Base-by-base conservation (phyloP, 2,797 vertebrate species). In the Microcaecilia unicolor region DNA sequence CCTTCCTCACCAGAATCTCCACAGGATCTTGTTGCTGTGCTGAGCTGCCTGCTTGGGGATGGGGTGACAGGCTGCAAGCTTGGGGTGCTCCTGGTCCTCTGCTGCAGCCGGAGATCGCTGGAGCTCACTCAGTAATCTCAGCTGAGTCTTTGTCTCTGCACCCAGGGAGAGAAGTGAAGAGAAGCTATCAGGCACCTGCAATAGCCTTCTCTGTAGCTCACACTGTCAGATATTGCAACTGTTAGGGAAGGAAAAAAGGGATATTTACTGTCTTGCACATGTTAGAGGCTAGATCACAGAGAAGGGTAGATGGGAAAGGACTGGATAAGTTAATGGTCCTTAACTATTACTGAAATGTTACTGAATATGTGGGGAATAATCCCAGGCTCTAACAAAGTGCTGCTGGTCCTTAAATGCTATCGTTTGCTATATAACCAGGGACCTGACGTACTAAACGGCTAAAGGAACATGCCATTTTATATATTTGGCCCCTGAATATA, bases 1-100 rank as follows among this genome's bases (percentile, higher is more conserved):
- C n/a, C n/a, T n/a, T n/a, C 26, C 70, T 76, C 85, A 85, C 85
- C 87, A 90, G 19, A 89, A 87, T 51, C 88, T 87, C 87, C 87
- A 91, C 56, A 89, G 58, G 24, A 3, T 9, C 18, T 15, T 11
- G 37, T 24, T 55, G 29, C 71, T 78, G 45, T 41, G 58, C 18
- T 44, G 28, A 5, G 51, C 32, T 44, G 42, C 34, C 44, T 14
- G 7, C 47, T 38, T 51, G 16, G 14, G 57, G 16, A 5, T 11
- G 7, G 0, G 25, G 17, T 42, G 42, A 8, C 48, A 18, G 5
- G 28, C 10, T 1, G 43, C 32, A 1, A 16, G 25, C 2, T 3
- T 6, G 9, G 38, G 22, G 7, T 37, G 31, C 2, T 74, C 57
- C 30, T 35, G 57, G 0, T 36, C 28, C 15, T 4, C 4, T 1